Percentiles rank a stretch among this genome's conserved stretches.
Conservation (phyloP, 2,888 invertebrate genomes). For the Rhingia rostrata region DNA sequence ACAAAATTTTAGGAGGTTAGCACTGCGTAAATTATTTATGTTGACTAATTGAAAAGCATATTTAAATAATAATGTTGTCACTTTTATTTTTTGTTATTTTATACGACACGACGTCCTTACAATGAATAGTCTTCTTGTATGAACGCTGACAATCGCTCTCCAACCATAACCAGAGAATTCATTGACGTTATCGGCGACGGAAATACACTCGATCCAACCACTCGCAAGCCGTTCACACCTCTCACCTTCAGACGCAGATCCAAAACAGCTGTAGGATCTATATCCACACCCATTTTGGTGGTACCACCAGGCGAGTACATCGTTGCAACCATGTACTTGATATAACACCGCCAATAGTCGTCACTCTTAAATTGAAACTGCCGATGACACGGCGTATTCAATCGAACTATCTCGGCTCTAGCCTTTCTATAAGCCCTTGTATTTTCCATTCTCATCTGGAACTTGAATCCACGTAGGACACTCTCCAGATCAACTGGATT, state of each 20-base stretch:
- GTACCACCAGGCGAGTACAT: constrained; percentile 88
- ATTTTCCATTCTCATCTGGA: constrained; percentile 79
- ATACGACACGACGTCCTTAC: background rate
- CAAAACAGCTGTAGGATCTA: constrained; percentile 86
- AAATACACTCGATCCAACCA: constrained; percentile 90
- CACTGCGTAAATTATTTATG: too few relatives aligned
- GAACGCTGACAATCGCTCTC: constrained; percentile 89
- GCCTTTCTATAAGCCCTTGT: constrained; percentile 82
- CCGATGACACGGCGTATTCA: constrained; percentile 76
- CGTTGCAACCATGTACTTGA: constrained; percentile 86
- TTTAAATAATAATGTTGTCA: too few relatives aligned
- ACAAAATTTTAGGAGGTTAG: too few relatives aligned
- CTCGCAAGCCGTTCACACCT: constrained; percentile 86
- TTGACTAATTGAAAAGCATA: too few relatives aligned
- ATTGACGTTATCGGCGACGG: constrained; percentile 90
- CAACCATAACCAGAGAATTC: constrained; percentile 93
- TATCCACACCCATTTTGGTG: constrained; percentile 87
- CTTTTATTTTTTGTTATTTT: too few relatives aligned
- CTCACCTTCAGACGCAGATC: constrained; percentile 86
- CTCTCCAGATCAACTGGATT: constrained; percentile 82
- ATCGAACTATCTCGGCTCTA: constrained; percentile 76
- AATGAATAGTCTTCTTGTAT: constrained; percentile 77
- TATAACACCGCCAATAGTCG: constrained; percentile 87
- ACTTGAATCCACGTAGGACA: constrained; percentile 78
- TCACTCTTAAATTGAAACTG: constrained; percentile 77